These are phyloP conservation scores for Trilocha varians DNA, from an alignment of 2,888 invertebrate genomes.

Conservation along the genomic window DNA sequence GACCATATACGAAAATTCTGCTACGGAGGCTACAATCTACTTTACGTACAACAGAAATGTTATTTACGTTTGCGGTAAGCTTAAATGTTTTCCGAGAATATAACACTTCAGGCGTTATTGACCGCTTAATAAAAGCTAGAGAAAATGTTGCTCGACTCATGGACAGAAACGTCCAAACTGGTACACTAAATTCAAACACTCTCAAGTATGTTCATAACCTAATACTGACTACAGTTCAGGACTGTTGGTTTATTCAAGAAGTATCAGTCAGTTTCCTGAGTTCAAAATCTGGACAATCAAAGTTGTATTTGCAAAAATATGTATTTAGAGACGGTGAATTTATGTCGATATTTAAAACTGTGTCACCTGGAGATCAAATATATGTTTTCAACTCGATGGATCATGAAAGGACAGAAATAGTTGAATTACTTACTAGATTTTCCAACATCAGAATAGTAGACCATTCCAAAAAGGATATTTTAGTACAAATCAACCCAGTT, in stretches of 20 bases:
- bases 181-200: conserved; percentile 88
- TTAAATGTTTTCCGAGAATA: conserved; percentile 71
- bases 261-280: conserved; percentile 68
- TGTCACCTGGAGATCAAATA: conserved; percentile 75
- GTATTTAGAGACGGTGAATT: conserved; percentile 56
- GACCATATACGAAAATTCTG: conserved; percentile 86
- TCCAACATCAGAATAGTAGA: conserved; percentile 83
- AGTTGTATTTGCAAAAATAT: conserved; percentile 67
- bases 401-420: conserved; percentile 83
- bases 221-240: conserved; percentile 48
- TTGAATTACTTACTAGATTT: conserved; percentile 79
- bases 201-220: conserved; percentile 88
- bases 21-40: conserved; percentile 87
- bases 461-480: conserved; percentile 71
- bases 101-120: conserved; percentile 66
- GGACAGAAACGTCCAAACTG: conserved; percentile 98
- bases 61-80: conserved; percentile 86
- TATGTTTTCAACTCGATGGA: conserved; percentile 89
- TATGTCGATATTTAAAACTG: conserved; percentile 47
- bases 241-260: conserved; percentile 61
- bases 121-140: conserved; percentile 73
- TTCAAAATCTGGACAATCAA: conserved; percentile 81
- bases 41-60: conserved; percentile 85
- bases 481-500: conserved; percentile 51
- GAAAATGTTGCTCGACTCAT: conserved; percentile 89